Percentiles rank a stretch among this genome's conserved stretches.
Evolutionary conservation across 1,140 invertebrate genomes (phyloP).

Genomic region (Melipona quadrifasciata): DNA sequence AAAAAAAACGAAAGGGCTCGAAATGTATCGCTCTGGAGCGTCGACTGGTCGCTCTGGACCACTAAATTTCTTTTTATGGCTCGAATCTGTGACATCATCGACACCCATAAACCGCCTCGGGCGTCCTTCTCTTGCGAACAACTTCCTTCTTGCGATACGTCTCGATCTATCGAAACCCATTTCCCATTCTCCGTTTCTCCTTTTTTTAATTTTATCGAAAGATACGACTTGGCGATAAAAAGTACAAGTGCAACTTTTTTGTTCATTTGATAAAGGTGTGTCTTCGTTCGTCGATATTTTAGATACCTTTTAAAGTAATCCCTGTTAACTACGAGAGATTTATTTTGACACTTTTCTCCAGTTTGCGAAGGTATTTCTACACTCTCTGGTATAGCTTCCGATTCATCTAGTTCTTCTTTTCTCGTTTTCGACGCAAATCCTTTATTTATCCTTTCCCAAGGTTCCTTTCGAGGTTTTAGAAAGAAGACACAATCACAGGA

Average conservation of each 20-base stretch:
- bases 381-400: too few species aligned
- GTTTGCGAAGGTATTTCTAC: neutral
- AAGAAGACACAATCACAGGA: too few species aligned
- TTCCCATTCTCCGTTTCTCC: neutral
- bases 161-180: slow-evolving; percentile 32
- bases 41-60: slow-evolving; percentile 30
- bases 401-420: too few species aligned
- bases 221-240: too few species aligned
- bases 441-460: too few species aligned
- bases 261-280: too few species aligned
- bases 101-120: slow-evolving; percentile 66
- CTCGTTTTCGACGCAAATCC: too few species aligned
- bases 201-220: neutral
- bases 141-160: slow-evolving; percentile 46
- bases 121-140: slow-evolving; percentile 50
- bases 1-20: neutral
- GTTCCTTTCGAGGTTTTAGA: too few species aligned
- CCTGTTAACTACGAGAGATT: too few species aligned
- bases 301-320: too few species aligned
- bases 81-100: slow-evolving; percentile 69
- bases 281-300: too few species aligned
- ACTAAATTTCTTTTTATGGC: slow-evolving; percentile 68
- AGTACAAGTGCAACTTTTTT: too few species aligned
- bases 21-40: slow-evolving; percentile 39
- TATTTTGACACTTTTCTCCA: neutral